A percentile compares a stretch with the other conserved stretches of the same genome.
Evolutionary conservation across 1,140 invertebrate species (phyloP).

Genomic region (Dendrolimus punctatus): DNA sequence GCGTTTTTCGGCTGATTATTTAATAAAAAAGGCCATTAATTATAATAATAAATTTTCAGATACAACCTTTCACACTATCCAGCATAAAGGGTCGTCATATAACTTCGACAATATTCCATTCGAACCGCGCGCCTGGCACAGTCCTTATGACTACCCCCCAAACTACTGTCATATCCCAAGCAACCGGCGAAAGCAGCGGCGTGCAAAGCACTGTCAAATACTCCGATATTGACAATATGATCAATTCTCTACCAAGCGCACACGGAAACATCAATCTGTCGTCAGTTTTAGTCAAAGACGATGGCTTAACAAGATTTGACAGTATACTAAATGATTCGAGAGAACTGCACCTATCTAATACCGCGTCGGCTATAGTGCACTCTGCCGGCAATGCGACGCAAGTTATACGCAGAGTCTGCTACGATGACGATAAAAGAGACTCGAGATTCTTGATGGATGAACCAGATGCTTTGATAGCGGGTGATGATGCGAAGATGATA

Average conservation of each 20-base stretch:
- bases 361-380: conserved; percentile 48
- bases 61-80: conserved; percentile 52
- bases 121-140: conserved; percentile 44
- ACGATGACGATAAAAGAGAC: conserved; percentile 41
- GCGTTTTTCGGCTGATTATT: too few species aligned
- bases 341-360: conserved; percentile 47
- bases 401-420: conserved; percentile 53
- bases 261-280: conserved; percentile 31
- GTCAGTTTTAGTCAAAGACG: conserved; percentile 48
- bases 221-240: conserved; percentile 43
- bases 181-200: conserved; percentile 22
- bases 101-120: conserved; percentile 62
- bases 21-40: neutral
- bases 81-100: conserved; percentile 52
- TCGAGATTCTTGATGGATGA: conserved; percentile 42
- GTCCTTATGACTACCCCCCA: conserved; percentile 53
- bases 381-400: conserved; percentile 47
- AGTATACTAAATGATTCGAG: conserved; percentile 44
- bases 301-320: conserved; percentile 43
- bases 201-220: conserved; percentile 34
- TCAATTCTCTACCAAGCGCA: conserved; percentile 24
- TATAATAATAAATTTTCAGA: conserved; percentile 27
- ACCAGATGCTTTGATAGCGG: conserved; percentile 35
- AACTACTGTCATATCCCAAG: conserved; percentile 58
- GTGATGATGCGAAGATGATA: conserved; percentile 53